phyloP scores from a whole-genome alignment of 2,113 vertebrate genomes.

The Mobula birostris region DNA sequence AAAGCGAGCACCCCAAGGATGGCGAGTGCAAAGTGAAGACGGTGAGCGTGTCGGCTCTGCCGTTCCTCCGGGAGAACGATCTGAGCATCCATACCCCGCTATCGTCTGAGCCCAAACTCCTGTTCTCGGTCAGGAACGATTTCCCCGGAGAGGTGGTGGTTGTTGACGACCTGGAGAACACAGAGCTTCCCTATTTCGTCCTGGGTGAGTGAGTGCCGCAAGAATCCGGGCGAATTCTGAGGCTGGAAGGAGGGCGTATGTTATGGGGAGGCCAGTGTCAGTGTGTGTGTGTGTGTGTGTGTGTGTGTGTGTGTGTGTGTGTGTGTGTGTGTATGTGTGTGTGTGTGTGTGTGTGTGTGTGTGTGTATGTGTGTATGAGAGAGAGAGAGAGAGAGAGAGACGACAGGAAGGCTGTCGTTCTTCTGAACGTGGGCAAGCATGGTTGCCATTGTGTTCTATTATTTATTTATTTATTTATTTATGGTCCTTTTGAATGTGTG shows the following conservation, averaged over 20 bases:
- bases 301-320: no score
- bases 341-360: no score
- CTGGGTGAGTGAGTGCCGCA: slow-evolving; percentile 62
- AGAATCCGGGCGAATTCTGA: background rate
- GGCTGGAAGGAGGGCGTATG: background rate
- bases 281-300: background rate
- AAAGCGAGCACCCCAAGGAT: slow-evolving; percentile 65
- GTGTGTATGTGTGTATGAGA: no score
- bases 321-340: background rate
- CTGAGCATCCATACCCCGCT: slow-evolving; percentile 96
- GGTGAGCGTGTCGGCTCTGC: slow-evolving; percentile 95
- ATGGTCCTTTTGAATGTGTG: no score
- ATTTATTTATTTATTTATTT: slow-evolving; percentile 30
- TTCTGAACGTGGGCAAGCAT: background rate
- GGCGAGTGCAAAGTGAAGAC: slow-evolving; percentile 93
- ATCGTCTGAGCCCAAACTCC: slow-evolving; percentile 96
- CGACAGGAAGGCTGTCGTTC: background rate
- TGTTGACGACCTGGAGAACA: slow-evolving; percentile 96
- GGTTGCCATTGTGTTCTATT: slow-evolving; percentile 4
- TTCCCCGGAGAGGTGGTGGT: slow-evolving; percentile 95
- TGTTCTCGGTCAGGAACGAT: slow-evolving; percentile 95
- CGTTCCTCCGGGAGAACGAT: slow-evolving; percentile 94
- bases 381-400: no score
- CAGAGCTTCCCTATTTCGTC: slow-evolving; percentile 93
- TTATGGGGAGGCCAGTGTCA: background rate